Evolutionary conservation across 2,888 invertebrate genomes (phyloP).

Genomic region (Mamestra brassicae): DNA sequence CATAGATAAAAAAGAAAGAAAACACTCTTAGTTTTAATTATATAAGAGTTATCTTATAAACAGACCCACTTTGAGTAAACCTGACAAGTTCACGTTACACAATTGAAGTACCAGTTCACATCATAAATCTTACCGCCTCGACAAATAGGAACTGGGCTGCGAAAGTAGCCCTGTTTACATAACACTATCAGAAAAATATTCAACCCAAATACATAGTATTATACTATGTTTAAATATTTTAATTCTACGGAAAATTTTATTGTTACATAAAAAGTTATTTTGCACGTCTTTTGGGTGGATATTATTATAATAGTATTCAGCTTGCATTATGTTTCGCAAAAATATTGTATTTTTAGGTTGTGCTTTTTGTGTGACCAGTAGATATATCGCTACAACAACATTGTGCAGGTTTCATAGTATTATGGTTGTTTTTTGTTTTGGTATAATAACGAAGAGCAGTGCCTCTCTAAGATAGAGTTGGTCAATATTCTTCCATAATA

Average conservation of each 20-base stretch:
- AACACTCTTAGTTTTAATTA: not conserved
- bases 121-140: constrained; percentile 27
- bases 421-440: too few relatives aligned
- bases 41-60: constrained; percentile 12
- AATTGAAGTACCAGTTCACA: constrained; percentile 37
- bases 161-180: constrained; percentile 53
- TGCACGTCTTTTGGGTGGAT: not conserved
- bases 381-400: too few relatives aligned
- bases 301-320: not conserved
- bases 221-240: not conserved
- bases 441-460: too few relatives aligned
- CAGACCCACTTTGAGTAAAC: not conserved
- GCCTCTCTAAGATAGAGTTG: too few relatives aligned
- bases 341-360: not conserved
- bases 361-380: too few relatives aligned
- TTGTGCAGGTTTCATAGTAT: too few relatives aligned
- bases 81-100: constrained; percentile 41
- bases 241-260: not conserved
- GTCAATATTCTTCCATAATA: too few relatives aligned
- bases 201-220: constrained; percentile 49
- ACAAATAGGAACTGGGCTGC: constrained; percentile 31
- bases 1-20: too few relatives aligned
- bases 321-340: not conserved
- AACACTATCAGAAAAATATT: constrained; percentile 39
- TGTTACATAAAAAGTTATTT: not conserved